These are phyloP conservation scores for Andrena flavipes DNA, from an alignment of 2,888 invertebrate species.

Conservation along the genomic window DNA sequence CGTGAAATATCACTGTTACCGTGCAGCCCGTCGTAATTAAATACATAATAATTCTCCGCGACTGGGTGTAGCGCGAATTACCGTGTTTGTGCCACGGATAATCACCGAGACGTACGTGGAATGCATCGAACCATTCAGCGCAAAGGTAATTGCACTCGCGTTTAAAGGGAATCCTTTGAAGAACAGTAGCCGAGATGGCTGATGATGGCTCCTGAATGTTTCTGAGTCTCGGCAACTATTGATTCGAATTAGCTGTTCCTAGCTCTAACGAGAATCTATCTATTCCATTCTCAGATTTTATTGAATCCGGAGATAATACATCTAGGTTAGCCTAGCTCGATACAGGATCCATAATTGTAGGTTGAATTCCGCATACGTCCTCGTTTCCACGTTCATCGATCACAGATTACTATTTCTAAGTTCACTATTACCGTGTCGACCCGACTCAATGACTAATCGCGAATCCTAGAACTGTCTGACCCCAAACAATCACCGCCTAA, in stretches of 20 bases:
- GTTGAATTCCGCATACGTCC: neutral
- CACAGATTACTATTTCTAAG: neutral
- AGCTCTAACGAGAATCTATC: neutral
- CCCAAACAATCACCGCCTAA: conserved; percentile 31
- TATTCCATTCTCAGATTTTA: neutral
- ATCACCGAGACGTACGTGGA: conserved; percentile 29
- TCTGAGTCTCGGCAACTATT: neutral
- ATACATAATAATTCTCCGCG: conserved; percentile 54
- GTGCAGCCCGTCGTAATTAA: conserved; percentile 43
- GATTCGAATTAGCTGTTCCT: neutral
- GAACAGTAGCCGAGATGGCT: neutral
- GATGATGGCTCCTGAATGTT: neutral
- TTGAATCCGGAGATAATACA: neutral
- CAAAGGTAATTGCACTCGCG: conserved; percentile 22
- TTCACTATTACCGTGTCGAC: neutral
- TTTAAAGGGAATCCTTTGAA: neutral
- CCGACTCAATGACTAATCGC: neutral
- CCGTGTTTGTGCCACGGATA: conserved; percentile 1
- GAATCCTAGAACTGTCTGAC: conserved; percentile 2
- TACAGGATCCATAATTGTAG: too few species aligned
- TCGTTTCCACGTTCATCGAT: neutral
- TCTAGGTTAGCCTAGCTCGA: too few species aligned
- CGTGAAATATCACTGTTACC: conserved; percentile 47
- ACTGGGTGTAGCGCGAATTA: conserved; percentile 46
- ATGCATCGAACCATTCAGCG: conserved; percentile 32